These are phyloP conservation scores for Lagria hirta DNA, from an alignment of 2,888 invertebrate genomes.

Conservation along the genomic window DNA sequence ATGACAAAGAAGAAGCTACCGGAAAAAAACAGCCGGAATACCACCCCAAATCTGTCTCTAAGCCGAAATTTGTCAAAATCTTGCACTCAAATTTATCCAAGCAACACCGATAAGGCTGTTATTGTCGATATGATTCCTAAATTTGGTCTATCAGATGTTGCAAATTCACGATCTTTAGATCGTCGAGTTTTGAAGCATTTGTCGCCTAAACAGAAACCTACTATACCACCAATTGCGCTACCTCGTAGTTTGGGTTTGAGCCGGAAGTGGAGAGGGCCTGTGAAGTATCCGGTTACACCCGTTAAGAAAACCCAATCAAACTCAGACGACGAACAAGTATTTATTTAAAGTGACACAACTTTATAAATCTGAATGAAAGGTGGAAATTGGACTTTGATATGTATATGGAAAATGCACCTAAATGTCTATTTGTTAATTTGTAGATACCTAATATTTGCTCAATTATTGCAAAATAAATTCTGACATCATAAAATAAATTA, in stretches of 20 bases:
- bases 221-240: conserved; percentile 53
- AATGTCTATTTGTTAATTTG: no score
- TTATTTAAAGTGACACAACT: no score
- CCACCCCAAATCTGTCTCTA: conserved; percentile 14
- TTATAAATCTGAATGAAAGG: conserved; percentile 3
- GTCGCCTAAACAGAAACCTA: conserved; percentile 16
- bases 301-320: conserved; percentile 56
- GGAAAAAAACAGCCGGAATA: neutral
- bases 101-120: conserved; percentile 41
- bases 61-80: conserved; percentile 44
- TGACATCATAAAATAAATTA: no score
- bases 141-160: conserved; percentile 22
- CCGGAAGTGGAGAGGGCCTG: conserved; percentile 64
- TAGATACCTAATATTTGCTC: no score
- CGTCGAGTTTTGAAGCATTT: conserved; percentile 25
- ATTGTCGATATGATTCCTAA: conserved; percentile 51
- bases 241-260: conserved; percentile 63
- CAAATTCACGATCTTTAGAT: conserved; percentile 38
- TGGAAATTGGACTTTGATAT: no score
- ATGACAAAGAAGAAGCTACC: conserved; percentile 21
- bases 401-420: no score
- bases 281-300: conserved; percentile 67
- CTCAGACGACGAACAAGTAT: conserved; percentile 67
- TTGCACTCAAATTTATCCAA: conserved; percentile 41
- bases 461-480: no score